Base-by-base conservation (phyloP, 2,113 vertebrate species). In the Pachypanchax playfairii region DNA sequence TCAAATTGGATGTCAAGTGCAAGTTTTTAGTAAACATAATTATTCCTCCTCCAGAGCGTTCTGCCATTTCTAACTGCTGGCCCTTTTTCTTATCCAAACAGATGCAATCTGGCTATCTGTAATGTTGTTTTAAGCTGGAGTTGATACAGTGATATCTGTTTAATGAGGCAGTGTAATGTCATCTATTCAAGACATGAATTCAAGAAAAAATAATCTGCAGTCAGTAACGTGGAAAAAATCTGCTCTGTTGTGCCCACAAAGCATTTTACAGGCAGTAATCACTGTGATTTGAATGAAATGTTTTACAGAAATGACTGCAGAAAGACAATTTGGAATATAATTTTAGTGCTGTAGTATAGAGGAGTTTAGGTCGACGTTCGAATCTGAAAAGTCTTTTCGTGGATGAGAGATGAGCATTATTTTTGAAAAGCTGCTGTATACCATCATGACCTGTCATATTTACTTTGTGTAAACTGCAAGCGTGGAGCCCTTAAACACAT, bases 161-260 rank as follows among this genome's bases (percentile, higher is more conserved):
- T 61, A 67, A 63, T 65, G 26, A 46, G 17, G 31, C 25, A 28
- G 56, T 28, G 46, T 14, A 52, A 26, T 55, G 43, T 55, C 35
- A 63, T 53, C 29, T n/a, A 20, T 42, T n/a, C n/a, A 42, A 20
- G 20, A n/a, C n/a, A 3, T 9, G n/a, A 20, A 36, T 18, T 22
- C 0, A 41, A 53, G n/a, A 39, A 50, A 52, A 21, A 50, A 7
- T 20, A 6, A 13, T 49, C 14, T 44, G 3, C 9, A 53, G 3
- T 28, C 6, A 6, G 11, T 18, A 35, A 17, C 10, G 22, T 13
- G 7, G 17, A 49, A 26, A n/a, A 22, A 26, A 46, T 43, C 35
- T 22, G 15, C 21, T 41, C 17, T 6, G 11, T 24, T 24, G 21
- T 3, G 9, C 22, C 24, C 2, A 39, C 43, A 43, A 5, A 25